A percentile compares a stretch with the other conserved stretches of the same genome.
These are phyloP conservation scores for Sebastiscus albofasciatus DNA, from an alignment of 2,797 vertebrate species.

Conservation along the genomic window DNA sequence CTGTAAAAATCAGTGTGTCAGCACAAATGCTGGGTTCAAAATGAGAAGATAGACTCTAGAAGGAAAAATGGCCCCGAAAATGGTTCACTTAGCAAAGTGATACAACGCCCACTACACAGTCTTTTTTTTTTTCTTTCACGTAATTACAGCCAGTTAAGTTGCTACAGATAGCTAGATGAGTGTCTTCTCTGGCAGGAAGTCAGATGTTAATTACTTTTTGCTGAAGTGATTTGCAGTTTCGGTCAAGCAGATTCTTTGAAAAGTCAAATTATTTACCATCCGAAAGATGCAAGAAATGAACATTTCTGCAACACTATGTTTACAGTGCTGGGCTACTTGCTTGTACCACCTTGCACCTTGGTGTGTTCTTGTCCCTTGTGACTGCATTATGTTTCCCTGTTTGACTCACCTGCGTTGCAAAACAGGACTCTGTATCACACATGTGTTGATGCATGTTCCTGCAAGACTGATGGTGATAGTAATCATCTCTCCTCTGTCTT, in stretches of 20 bases:
- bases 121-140: not conserved
- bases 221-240: not conserved
- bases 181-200: not conserved
- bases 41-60: not conserved
- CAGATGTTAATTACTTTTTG: not conserved
- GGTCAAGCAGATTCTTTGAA: not conserved
- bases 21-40: conserved; percentile 14
- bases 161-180: not conserved
- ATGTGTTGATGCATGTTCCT: not conserved
- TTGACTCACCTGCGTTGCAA: not conserved
- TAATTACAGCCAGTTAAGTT: not conserved
- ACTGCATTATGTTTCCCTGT: not conserved
- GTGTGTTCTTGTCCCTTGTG: not conserved
- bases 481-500: not conserved
- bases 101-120: not conserved
- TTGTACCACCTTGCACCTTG: not conserved
- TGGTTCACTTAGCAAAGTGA: conserved; percentile 4
- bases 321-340: not conserved
- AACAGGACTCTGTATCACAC: not conserved
- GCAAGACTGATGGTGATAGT: not conserved
- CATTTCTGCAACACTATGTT: not conserved
- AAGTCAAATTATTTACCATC: not conserved
- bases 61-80: not conserved
- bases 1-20: conserved; percentile 9
- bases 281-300: not conserved